Evolutionary conservation across 2,888 invertebrate species (phyloP), one percentile per base, ranked within the genome.

Genomic region (Drosophila meridiana): DNA sequence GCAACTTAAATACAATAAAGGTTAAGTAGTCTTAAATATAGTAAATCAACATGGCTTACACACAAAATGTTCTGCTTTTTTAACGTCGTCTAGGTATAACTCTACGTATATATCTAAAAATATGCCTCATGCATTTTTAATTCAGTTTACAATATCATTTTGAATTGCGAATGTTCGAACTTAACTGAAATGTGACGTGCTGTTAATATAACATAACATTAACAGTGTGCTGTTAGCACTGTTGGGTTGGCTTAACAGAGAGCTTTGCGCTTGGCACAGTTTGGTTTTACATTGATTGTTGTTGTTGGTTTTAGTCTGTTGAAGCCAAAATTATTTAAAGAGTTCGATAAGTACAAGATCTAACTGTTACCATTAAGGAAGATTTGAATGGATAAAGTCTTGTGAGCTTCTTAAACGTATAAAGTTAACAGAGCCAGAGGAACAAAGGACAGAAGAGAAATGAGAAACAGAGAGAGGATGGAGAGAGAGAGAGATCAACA

Each of bases 211-310:
- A 30, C 42, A 48, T 66, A 38, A 11, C 26, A 38, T 38, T 40
- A 56, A 67, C 43, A 69, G 57, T 40, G 32, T n/a, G 32, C 28
- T 55, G 69, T 55, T 68, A 47, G n/a, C 36, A 50, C 30, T 8
- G 48, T n/a, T 20, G 4, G 2, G 2, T n/a, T 38, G 53, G 32
- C 36, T 48, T 58, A 60, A 72, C 56, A 56, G 36, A 47, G 48
- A 45, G 42, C 32, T 42, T 69, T 80, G 61, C 55, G 58, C 82
- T 82, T 79, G 78, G 76, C 78, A 79, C 82, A 65, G 30, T 56
- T 71, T 75, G 53, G 57, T 69, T 47, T 53, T 38, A 36, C 13
- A 50, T 58, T 47, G 38, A 52, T 52, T 13, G 52, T 45, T 38
- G 34, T 55, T 52, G 9, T 9, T 4, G 9, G 9, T 45, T 60